Conservation (phyloP, 2,888 invertebrate genomes). For the Chrysolina haemoptera region DNA sequence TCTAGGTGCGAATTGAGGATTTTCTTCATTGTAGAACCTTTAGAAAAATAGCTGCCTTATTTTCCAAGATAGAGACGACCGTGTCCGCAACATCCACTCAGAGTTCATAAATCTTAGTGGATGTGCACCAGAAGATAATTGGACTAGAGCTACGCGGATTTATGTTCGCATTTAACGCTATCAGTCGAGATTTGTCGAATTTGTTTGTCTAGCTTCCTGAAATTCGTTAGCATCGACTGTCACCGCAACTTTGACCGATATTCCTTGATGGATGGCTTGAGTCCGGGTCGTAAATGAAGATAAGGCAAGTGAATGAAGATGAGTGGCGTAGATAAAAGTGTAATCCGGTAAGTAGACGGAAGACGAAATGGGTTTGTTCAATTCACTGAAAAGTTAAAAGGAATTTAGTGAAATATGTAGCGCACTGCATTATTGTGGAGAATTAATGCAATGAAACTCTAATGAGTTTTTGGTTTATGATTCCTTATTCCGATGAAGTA, state of each 20-base stretch:
- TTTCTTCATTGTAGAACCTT: too few species aligned
- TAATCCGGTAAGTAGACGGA: not conserved
- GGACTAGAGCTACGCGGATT: conserved; percentile 52
- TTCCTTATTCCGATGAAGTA: too few species aligned
- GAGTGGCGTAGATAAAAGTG: not conserved
- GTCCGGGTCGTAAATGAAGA: not conserved
- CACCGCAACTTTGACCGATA: conserved; percentile 6
- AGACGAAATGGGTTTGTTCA: not conserved
- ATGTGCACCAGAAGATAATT: conserved; percentile 54
- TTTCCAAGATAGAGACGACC: not conserved
- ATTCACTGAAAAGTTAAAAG: not conserved
- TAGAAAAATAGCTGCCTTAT: not conserved
- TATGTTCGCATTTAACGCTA: conserved; percentile 51
- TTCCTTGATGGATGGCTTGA: not conserved
- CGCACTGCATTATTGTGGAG: too few species aligned
- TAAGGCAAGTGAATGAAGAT: not conserved
- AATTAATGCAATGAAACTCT: too few species aligned
- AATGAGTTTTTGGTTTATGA: too few species aligned
- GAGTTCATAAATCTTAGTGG: conserved; percentile 50
- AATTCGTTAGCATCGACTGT: conserved; percentile 12
- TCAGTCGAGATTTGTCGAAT: conserved; percentile 51
- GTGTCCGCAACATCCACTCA: conserved; percentile 43
- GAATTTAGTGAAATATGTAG: too few species aligned
- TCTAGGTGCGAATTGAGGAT: too few species aligned
- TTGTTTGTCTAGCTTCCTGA: conserved; percentile 42